Base-by-base conservation (phyloP, 2,888 invertebrate species). In the Eupithecia subumbrata region DNA sequence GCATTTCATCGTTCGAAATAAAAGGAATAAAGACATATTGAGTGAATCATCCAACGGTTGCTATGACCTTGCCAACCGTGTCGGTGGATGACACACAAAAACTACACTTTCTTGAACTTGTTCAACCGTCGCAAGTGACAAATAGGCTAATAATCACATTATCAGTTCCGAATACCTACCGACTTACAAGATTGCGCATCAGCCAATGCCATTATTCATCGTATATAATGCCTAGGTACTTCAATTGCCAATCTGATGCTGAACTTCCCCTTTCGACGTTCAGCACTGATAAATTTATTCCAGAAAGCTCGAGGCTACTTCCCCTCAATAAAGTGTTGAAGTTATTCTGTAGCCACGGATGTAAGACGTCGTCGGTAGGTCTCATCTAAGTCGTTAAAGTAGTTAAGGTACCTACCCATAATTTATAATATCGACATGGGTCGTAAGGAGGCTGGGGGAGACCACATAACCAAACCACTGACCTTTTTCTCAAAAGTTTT, bases 31-130 rank as follows among this genome's bases (percentile, higher is more conserved):
- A 79, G 48, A 80, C 79, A 78, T 81, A 76, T 78, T 74, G 71
- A 40, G 11, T 74, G 87, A 86, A 82, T 92, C 92, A 92, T 77
- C 74, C 81, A 81, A 82, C 87, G 85, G 88, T 85, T 84, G 84
- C 80, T 81, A 79, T 83, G 90, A 84, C 90, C 89, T 90, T 90
- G 88, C 79, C 48, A 82, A 81, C 75, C 81, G 80, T 7, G 34
- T 9, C 40, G 9, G 48, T 79, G 37, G 86, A 89, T 89, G 88
- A 89, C 89, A 88, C 88, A 87, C 60, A 14, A 84, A 85, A 85
- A 82, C 77, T 78, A 83, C 73, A 84, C 85, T 87, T 86, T 89
- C 86, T 82, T 82, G 83, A 78, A 73, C 88, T 82, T 80, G 89
- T 89, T 88, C 86, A 91, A 90, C 90, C 86, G 88, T 83, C 71